Conservation (phyloP, 2,113 vertebrate genomes). For the Lonchura striata region DNA sequence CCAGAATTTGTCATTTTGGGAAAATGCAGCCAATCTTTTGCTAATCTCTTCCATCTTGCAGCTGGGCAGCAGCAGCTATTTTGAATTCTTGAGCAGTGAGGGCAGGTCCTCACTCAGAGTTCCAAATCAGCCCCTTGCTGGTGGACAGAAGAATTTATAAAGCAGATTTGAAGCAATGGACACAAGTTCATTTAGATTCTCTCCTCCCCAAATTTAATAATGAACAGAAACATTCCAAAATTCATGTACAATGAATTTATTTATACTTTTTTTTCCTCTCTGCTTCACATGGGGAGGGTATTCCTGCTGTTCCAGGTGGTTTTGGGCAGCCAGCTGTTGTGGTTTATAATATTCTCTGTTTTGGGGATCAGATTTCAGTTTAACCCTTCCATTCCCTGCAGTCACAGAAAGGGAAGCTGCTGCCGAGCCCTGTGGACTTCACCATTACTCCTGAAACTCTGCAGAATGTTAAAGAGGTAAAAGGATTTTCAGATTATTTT, state of each 20-base stretch:
- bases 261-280: background rate
- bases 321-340: background rate
- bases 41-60: conserved; percentile 9
- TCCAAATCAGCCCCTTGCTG: background rate
- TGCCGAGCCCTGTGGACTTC: conserved; percentile 88
- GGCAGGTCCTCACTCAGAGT: background rate
- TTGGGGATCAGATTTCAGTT: background rate
- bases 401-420: conserved; percentile 88
- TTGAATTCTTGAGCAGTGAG: conserved; percentile 18
- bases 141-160: background rate
- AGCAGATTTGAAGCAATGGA: background rate
- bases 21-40: background rate
- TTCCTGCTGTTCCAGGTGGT: background rate
- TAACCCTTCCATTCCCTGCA: conserved; percentile 47
- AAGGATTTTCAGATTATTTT: background rate
- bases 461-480: conserved; percentile 90
- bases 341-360: background rate
- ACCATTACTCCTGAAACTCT: conserved; percentile 92
- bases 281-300: background rate
- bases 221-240: background rate
- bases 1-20: conserved; percentile 35
- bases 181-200: background rate
- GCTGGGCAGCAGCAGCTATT: conserved; percentile 30
- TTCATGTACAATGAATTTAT: background rate
- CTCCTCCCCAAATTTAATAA: background rate